Base-by-base conservation (phyloP, 2,797 vertebrate species). In the Melanotaenia pygmaea region DNA sequence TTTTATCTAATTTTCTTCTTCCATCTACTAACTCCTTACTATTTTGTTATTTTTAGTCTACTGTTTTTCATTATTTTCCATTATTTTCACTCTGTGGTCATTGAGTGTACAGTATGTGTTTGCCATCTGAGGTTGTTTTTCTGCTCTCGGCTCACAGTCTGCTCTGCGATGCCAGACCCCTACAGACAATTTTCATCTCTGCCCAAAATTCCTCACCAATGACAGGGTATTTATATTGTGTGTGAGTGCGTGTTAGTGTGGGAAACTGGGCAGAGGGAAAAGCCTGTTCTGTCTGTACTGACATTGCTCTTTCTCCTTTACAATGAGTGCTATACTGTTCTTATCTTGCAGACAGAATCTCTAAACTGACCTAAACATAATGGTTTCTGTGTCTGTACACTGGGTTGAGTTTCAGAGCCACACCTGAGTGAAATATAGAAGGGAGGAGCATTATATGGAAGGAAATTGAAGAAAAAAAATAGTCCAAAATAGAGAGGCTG, bases 161-260 rank as follows among this genome's bases (percentile, higher is more conserved):
- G 72, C 84, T 75, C 51, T 34, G 30, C 69, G 71, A 71, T 82
- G 87, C 81, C 88, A 92, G 82, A 78, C 56, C 84, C 74, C 61
- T 59, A 64, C 80, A 81, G 85, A 80, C 80, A 86, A 82, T 76
- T 75, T 70, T 70, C 68, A 75, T 73, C 74, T 61, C 26, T 57
- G 73, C 74, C 86, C 73, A 80, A 87, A 91, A 90, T 91, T 86
- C 81, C 88, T 85, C 84, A 84, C 79, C 73, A 79, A 79, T 91
- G 86, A 88, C 84, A 69, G 51, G 34, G 40, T 70, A 67, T 73
- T 64, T 65, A 74, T 38, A 70, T 38, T 65, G 70, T 76, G 66
- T 51, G 51, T 43, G 35, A 10, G 40, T 54, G 53, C 87, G 28
- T 67, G 63, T 75, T 68, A 58, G 74, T 73, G 66, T 30, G n/a